phyloP scores from a whole-genome alignment of 2,888 invertebrate genomes.

The Drosophila mimetica region DNA sequence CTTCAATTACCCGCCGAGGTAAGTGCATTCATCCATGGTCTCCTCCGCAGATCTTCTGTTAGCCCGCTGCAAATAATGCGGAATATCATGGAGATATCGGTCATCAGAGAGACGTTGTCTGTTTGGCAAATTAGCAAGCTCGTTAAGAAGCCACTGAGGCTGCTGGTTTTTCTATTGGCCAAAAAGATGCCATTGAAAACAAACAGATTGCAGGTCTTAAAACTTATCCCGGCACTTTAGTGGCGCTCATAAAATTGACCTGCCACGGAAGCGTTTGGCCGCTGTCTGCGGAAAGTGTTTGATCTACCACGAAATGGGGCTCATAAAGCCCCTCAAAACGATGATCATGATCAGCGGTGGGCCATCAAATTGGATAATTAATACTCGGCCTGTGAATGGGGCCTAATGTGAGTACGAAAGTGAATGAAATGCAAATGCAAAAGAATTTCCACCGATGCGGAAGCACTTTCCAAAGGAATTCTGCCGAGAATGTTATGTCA shows the following conservation, averaged over 20 bases:
- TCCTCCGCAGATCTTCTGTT: slow-evolving; percentile 41
- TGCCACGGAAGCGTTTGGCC: slow-evolving; percentile 63
- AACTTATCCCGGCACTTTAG: slow-evolving; percentile 40
- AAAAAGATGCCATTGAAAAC: slow-evolving; percentile 77
- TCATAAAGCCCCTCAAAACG: slow-evolving; percentile 65
- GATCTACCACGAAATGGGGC: slow-evolving; percentile 56
- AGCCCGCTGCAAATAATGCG: slow-evolving; percentile 59
- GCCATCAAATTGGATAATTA: slow-evolving; percentile 48
- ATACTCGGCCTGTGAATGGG: slow-evolving; percentile 30
- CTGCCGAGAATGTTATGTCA: slow-evolving; percentile 22
- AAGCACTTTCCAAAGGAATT: slow-evolving; percentile 32
- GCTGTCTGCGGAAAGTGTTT: slow-evolving; percentile 67
- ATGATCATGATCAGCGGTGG: slow-evolving; percentile 51
- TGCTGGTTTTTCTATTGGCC: slow-evolving; percentile 50
- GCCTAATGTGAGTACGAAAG: slow-evolving; percentile 23
- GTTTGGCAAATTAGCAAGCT: slow-evolving; percentile 77
- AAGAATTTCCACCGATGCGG: slow-evolving; percentile 32
- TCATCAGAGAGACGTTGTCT: slow-evolving; percentile 48
- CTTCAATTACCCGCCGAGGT: slow-evolving; percentile 54
- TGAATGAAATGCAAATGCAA: slow-evolving; percentile 26
- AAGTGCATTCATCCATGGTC: slow-evolving; percentile 21
- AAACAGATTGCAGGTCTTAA: slow-evolving; percentile 57
- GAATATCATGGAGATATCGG: slow-evolving; percentile 32
- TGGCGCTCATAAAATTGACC: slow-evolving; percentile 65
- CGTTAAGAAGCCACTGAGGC: slow-evolving; percentile 59